Evolutionary conservation across 2,113 vertebrate species (phyloP).

Genomic region (Bostrychus sinensis): DNA sequence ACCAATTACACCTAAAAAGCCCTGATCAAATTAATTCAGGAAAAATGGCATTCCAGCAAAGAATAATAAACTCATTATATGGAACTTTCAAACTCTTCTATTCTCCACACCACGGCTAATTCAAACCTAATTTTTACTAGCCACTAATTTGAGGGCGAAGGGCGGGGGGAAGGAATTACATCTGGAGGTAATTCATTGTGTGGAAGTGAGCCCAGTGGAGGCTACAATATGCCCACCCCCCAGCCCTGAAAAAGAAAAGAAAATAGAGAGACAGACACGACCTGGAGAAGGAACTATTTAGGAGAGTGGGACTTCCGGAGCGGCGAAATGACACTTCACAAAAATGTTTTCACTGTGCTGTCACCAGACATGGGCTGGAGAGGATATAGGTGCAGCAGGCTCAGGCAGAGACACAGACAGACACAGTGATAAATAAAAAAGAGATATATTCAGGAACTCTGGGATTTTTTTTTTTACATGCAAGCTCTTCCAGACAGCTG

Average conservation of each 20-base stretch:
- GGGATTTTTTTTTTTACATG: conserved; percentile 24
- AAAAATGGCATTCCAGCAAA: conserved; percentile 72
- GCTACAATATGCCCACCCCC: conserved; percentile 39
- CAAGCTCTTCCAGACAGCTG: conserved; percentile 56
- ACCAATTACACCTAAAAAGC: conserved; percentile 58
- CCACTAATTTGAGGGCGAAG: conserved; percentile 79
- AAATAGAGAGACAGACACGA: conserved; percentile 50
- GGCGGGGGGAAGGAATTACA: conserved; percentile 76
- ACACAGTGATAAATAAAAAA: conserved; percentile 51
- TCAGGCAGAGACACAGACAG: conserved; percentile 38
- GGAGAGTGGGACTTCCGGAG: conserved; percentile 66
- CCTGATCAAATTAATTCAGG: conserved; percentile 63
- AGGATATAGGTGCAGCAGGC: conserved; percentile 64
- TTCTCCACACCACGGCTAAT: conserved; percentile 76
- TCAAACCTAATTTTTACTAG: conserved; percentile 83
- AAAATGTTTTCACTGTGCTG: conserved; percentile 74
- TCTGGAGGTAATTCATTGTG: conserved; percentile 81
- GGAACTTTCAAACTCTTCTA: conserved; percentile 73
- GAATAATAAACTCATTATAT: conserved; percentile 82
- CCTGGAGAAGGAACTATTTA: conserved; percentile 61
- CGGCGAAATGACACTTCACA: conserved; percentile 58
- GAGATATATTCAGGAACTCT: conserved; percentile 45
- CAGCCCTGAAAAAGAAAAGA: conserved; percentile 18
- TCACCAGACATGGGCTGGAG: conserved; percentile 65
- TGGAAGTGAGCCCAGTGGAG: conserved; percentile 76